These are phyloP conservation scores for Cyprinus carpio DNA, from an alignment of 2,113 vertebrate species.

Conservation along the genomic window DNA sequence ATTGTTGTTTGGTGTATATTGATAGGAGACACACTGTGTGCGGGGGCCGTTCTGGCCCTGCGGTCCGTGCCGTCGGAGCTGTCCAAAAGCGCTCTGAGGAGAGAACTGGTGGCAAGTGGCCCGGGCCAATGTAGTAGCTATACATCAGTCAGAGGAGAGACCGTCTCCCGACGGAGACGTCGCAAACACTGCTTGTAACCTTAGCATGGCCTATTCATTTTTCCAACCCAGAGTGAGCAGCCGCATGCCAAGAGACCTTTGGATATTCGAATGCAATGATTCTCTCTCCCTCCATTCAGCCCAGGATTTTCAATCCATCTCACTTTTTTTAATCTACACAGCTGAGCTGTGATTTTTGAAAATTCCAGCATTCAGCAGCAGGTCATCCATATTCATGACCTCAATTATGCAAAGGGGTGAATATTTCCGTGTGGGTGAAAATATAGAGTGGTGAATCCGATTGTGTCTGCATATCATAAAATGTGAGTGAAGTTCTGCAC, in stretches of 20 bases:
- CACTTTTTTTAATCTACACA: neutral
- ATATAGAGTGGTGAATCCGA: neutral
- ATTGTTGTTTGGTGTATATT: constrained; percentile 42
- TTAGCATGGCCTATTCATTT: constrained; percentile 36
- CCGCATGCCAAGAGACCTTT: constrained; percentile 32
- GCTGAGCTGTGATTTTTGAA: constrained; percentile 45
- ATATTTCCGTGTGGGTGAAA: neutral
- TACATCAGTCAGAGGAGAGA: constrained; percentile 39
- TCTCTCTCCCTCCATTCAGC: constrained; percentile 29
- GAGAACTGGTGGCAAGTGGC: constrained; percentile 36
- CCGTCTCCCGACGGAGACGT: neutral
- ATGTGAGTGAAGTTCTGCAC: constrained; percentile 2
- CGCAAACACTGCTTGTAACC: constrained; percentile 21
- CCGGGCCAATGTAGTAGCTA: constrained; percentile 24
- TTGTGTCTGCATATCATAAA: neutral
- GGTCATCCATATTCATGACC: constrained; percentile 44
- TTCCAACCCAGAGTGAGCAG: neutral
- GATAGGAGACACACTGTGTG: constrained; percentile 27
- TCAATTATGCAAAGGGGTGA: constrained; percentile 24
- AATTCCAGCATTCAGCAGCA: constrained; percentile 32
- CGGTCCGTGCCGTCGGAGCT: constrained; percentile 20
- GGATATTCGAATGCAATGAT: neutral
- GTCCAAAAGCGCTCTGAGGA: constrained; percentile 27
- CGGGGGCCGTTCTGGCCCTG: neutral
- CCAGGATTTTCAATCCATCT: constrained; percentile 12